phyloP scores from a whole-genome alignment of 2,797 vertebrate genomes.

The Notamacropus eugenii region DNA sequence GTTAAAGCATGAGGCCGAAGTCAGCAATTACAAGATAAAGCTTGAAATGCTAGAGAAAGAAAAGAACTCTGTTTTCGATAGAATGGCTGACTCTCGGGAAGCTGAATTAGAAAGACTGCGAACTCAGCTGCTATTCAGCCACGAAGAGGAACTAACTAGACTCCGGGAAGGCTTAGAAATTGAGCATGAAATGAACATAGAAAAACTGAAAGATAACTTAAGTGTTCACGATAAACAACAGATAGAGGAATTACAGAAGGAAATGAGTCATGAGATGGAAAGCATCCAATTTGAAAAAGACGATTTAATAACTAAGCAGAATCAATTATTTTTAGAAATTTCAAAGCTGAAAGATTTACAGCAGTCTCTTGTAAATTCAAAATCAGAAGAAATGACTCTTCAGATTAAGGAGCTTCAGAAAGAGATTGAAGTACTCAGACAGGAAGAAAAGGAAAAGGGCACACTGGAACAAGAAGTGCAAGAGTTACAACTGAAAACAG shows the following conservation, averaged over 20 bases:
- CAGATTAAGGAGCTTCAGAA: constrained; percentile 90
- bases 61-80: constrained; percentile 95
- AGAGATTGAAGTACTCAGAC: too few relatives aligned
- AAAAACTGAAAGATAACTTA: too few relatives aligned
- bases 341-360: constrained; percentile 90
- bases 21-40: constrained; percentile 98
- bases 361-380: constrained; percentile 87
- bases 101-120: constrained; percentile 94
- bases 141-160: too few relatives aligned
- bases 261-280: too few relatives aligned
- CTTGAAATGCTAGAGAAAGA: constrained; percentile 97
- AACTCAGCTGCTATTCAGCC: too few relatives aligned
- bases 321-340: constrained; percentile 90
- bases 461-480: too few relatives aligned
- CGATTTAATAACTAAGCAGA: constrained; percentile 87
- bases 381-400: constrained; percentile 87
- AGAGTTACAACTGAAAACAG: too few relatives aligned
- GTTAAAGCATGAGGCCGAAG: constrained; percentile 93
- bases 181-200: too few relatives aligned
- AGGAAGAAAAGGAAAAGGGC: too few relatives aligned
- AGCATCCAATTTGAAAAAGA: constrained; percentile 85
- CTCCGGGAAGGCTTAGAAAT: too few relatives aligned
- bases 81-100: constrained; percentile 98
- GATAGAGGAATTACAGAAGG: too few relatives aligned
- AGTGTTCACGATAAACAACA: too few relatives aligned